Percentiles rank a stretch among this genome's conserved stretches.
Evolutionary conservation across 2,113 vertebrate species (phyloP).

Genomic region (Acrocephalus arundinaceus): DNA sequence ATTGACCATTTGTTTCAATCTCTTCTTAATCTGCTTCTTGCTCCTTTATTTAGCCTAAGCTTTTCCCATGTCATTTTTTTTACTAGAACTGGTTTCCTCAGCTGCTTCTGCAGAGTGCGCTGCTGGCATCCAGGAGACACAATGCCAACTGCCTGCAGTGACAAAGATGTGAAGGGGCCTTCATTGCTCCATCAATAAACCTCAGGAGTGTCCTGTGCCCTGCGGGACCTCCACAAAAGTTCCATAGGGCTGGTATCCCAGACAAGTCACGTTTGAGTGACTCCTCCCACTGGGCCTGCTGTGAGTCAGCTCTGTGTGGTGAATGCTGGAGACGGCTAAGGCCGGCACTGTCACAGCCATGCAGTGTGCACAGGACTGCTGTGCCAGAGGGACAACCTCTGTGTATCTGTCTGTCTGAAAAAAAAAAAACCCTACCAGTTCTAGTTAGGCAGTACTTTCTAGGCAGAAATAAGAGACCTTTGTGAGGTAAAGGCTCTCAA

Average conservation of each 20-base stretch:
- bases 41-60: neutral
- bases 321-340: neutral
- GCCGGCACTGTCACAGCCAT: neutral
- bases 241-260: neutral
- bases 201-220: neutral
- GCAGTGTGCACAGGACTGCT: neutral
- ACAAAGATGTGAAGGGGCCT: neutral
- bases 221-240: neutral
- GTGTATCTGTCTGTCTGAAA: neutral
- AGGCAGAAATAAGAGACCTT: neutral
- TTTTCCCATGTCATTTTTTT: neutral
- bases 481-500: neutral
- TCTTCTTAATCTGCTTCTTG: neutral
- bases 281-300: neutral
- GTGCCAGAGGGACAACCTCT: neutral
- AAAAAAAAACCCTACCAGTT: neutral
- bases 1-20: neutral
- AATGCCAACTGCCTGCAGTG: rapidly evolving
- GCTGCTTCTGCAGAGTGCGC: neutral
- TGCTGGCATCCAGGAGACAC: neutral
- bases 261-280: neutral
- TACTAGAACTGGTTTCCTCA: neutral
- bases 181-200: neutral
- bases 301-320: neutral
- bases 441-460: neutral